phyloP scores from a whole-genome alignment of 2,888 invertebrate genomes.

The Agrilus biguttatus region DNA sequence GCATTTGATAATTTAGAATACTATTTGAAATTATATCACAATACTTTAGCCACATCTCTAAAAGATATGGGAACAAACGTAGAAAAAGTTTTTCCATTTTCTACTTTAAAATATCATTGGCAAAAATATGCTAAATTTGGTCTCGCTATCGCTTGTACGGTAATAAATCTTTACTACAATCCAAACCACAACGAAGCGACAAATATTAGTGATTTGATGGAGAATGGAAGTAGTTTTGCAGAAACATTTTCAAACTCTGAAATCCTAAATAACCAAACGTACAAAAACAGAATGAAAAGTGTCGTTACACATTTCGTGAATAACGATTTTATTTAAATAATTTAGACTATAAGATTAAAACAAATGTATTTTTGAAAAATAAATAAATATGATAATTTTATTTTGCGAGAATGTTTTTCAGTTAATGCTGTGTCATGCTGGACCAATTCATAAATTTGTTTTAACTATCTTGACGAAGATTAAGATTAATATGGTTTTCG shows the following conservation, averaged over 20 bases:
- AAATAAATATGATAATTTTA: too few species aligned
- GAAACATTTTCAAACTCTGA: conserved; percentile 4
- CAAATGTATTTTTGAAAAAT: too few species aligned
- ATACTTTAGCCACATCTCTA: conserved; percentile 15
- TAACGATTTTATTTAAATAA: conserved; percentile 7
- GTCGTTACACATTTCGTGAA: conserved; percentile 8
- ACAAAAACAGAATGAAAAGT: conserved; percentile 6
- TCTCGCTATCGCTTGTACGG: conserved; percentile 8
- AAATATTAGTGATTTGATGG: conserved; percentile 8
- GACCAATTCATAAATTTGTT: too few species aligned
- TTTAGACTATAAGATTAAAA: too few species aligned
- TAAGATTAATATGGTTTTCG: too few species aligned
- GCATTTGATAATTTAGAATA: conserved; percentile 18
- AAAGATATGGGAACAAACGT: conserved; percentile 15
- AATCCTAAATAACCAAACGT: conserved; percentile 8
- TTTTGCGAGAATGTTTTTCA: too few species aligned
- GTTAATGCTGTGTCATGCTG: too few species aligned
- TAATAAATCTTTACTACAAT: conserved; percentile 11
- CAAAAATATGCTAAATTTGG: conserved; percentile 13
- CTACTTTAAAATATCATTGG: conserved; percentile 15
- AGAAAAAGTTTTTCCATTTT: conserved; percentile 17
- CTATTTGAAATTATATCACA: conserved; percentile 20
- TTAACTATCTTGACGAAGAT: too few species aligned
- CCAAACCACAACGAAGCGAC: conserved; percentile 8
- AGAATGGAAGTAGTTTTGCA: conserved; percentile 4